A percentile compares a stretch with the other conserved stretches of the same genome.
phyloP scores from a whole-genome alignment of 2,113 vertebrate genomes.

The Chionomys nivalis region DNA sequence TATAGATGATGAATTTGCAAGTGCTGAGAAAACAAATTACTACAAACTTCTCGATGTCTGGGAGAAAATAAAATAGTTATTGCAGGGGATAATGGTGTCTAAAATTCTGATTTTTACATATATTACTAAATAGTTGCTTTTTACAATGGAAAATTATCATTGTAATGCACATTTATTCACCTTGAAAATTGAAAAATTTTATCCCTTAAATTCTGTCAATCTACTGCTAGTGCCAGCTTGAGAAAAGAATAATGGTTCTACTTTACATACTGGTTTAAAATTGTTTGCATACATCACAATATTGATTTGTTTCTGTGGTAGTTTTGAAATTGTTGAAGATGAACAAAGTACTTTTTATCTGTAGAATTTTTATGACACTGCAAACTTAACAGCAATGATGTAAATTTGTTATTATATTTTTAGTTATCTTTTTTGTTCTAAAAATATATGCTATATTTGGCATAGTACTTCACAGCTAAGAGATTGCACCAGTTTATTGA shows the following conservation, averaged over 20 bases:
- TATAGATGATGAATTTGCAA: constrained; percentile 65
- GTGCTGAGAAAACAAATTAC: constrained; percentile 67
- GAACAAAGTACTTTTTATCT: not conserved
- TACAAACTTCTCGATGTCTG: constrained; percentile 68
- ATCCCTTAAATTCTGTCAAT: not conserved
- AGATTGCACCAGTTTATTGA: not conserved
- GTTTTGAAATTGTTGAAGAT: not conserved
- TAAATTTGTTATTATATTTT: not conserved
- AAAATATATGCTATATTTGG: not conserved
- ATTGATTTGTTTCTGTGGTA: not conserved
- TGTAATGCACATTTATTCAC: not conserved
- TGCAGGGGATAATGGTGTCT: constrained; percentile 65
- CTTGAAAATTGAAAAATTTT: constrained; percentile 1
- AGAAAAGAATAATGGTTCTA: not conserved
- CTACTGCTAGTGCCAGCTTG: not conserved
- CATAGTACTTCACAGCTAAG: constrained; percentile 9
- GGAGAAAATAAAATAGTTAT: constrained; percentile 62
- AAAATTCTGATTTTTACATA: constrained; percentile 68
- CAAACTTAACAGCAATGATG: not conserved
- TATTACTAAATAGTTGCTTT: constrained; percentile 50
- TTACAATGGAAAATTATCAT: constrained; percentile 45
- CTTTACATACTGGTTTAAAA: constrained; percentile 58
- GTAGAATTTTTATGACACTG: not conserved
- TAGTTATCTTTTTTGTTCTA: not conserved
- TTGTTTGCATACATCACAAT: not conserved